phyloP scores from a whole-genome alignment of 1,140 invertebrate genomes.

The Lepidurus packardi region DNA sequence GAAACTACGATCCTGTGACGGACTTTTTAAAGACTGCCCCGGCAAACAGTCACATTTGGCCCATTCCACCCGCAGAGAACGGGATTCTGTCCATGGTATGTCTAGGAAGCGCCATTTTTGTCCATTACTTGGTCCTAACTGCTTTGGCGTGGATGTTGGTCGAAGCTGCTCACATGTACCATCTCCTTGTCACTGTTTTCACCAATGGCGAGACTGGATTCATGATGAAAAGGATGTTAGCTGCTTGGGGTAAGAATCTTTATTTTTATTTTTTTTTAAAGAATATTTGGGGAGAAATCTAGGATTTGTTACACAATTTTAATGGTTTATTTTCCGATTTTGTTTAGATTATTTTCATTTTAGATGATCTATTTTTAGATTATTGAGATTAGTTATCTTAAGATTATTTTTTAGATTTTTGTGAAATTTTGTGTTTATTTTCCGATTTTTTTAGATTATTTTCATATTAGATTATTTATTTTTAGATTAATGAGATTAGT shows the following conservation, averaged over 20 bases:
- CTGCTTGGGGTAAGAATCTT: conserved; percentile 55
- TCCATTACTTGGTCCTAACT: conserved; percentile 50
- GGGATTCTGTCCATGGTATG: conserved; percentile 40
- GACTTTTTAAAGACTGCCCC: conserved; percentile 15
- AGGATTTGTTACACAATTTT: neutral
- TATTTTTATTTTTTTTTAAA: neutral
- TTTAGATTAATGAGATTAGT: no score
- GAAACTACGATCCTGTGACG: neutral
- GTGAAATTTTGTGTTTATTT: no score
- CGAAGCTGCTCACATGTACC: conserved; percentile 53
- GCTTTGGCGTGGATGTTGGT: conserved; percentile 53
- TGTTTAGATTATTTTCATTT: no score
- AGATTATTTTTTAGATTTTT: no score
- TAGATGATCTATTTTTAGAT: no score
- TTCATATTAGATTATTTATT: no score
- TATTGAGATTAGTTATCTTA: no score
- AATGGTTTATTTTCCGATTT: neutral
- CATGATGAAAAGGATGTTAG: conserved; percentile 49
- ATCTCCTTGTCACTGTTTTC: conserved; percentile 53
- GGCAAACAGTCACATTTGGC: conserved; percentile 23
- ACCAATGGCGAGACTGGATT: conserved; percentile 49
- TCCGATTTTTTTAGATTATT: no score
- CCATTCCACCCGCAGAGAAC: neutral
- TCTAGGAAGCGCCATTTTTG: conserved; percentile 43
- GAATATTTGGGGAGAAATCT: neutral